A percentile compares a stretch with the other conserved stretches of the same genome.
phyloP scores from a whole-genome alignment of 2,888 invertebrate genomes.

The Lasioglossum pauxillum region DNA sequence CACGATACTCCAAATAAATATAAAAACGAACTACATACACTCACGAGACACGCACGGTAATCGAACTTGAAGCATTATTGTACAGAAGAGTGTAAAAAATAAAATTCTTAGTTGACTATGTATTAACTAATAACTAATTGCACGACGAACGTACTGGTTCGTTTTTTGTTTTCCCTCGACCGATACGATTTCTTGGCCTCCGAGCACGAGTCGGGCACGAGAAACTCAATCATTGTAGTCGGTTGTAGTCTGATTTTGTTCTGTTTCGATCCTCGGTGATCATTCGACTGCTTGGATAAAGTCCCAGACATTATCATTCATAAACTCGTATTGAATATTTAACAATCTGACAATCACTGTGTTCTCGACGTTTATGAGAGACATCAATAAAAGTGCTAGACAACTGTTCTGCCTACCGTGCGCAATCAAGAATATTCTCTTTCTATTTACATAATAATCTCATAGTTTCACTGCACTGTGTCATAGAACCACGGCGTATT shows the following conservation, averaged over 20 bases:
- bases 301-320: neutral
- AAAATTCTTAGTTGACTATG: conserved; percentile 32
- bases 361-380: neutral
- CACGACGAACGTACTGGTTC: neutral
- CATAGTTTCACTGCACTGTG: neutral
- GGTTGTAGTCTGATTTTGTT: neutral
- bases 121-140: conserved; percentile 8
- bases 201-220: neutral
- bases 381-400: neutral
- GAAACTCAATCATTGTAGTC: neutral
- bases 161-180: neutral
- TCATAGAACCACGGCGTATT: too few relatives aligned
- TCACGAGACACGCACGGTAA: conserved; percentile 22
- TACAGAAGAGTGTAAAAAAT: conserved; percentile 49
- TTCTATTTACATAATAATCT: neutral
- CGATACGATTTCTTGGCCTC: neutral
- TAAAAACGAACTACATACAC: conserved; percentile 47
- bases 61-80: conserved; percentile 32
- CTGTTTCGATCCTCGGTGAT: neutral
- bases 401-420: neutral
- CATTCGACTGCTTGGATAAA: neutral
- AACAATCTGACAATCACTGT: neutral
- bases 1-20: conserved; percentile 49
- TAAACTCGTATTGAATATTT: neutral
- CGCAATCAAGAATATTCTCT: neutral